Evolutionary conservation across 2,888 invertebrate species (phyloP).

Genomic region (Synanthedon formicaeformis): DNA sequence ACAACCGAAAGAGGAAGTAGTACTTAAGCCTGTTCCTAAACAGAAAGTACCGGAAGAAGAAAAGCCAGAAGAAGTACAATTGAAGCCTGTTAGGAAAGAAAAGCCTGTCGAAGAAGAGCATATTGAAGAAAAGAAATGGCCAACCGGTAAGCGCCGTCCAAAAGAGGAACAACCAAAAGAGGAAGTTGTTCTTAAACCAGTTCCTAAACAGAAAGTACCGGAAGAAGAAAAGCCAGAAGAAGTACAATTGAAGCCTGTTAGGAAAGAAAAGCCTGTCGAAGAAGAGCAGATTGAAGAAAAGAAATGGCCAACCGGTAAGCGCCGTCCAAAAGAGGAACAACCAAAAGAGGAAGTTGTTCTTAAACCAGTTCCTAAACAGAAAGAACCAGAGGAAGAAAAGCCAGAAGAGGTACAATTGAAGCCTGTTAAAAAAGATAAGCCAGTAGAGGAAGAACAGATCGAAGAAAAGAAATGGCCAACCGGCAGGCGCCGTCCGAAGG

Average conservation of each 20-base stretch:
- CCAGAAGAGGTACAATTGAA: too few relatives aligned
- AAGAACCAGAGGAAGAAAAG: too few relatives aligned
- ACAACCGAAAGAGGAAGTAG: conserved; percentile 38
- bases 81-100: conserved; percentile 17
- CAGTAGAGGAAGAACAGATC: too few relatives aligned
- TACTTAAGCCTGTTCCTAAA: conserved; percentile 39
- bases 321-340: too few relatives aligned
- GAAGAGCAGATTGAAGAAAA: too few relatives aligned
- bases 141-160: conserved; percentile 12
- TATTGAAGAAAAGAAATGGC: conserved; percentile 22
- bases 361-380: too few relatives aligned
- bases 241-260: conserved; percentile 23
- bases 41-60: conserved; percentile 31
- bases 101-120: conserved; percentile 15
- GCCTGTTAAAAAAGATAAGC: too few relatives aligned
- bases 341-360: too few relatives aligned
- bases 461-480: too few relatives aligned
- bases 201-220: conserved; percentile 24
- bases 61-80: conserved; percentile 36
- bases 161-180: conserved; percentile 26
- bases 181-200: conserved; percentile 32
- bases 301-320: too few relatives aligned
- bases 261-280: conserved; percentile 18
- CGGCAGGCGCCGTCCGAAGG: too few relatives aligned
- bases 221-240: conserved; percentile 32